phyloP scores from a whole-genome alignment of 2,113 vertebrate genomes.

The Oncorhynchus mykiss region DNA sequence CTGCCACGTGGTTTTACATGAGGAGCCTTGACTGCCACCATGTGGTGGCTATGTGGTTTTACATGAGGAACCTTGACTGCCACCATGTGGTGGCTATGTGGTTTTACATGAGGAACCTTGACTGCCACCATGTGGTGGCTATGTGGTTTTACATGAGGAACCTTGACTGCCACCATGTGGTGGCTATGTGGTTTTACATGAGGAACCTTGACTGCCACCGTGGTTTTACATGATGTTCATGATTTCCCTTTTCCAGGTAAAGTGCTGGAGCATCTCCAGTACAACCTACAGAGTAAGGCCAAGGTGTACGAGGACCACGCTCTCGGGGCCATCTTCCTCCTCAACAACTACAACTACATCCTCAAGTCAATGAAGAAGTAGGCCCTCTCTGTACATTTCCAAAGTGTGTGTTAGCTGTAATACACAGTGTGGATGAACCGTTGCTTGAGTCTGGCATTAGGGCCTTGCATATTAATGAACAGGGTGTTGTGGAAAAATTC shows the following conservation, averaged over 20 bases:
- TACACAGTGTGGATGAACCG: no score
- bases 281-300: conserved; percentile 82
- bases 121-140: no score
- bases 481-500: no score
- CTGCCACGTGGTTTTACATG: no score
- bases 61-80: no score
- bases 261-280: conserved; percentile 81
- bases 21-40: no score
- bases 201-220: not conserved
- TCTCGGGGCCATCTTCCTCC: conserved; percentile 82
- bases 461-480: no score
- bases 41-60: no score
- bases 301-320: conserved; percentile 84
- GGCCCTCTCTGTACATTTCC: conserved; percentile 32
- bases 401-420: no score
- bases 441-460: no score
- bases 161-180: not conserved
- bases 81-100: no score
- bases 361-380: conserved; percentile 86
- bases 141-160: not conserved
- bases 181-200: not conserved
- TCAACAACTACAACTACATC: conserved; percentile 87
- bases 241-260: conserved; percentile 67
- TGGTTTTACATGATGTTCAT: not conserved
- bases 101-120: no score